Evolutionary conservation across 2,797 vertebrate species (phyloP).

Genomic region (Poeciliopsis gracilis): DNA sequence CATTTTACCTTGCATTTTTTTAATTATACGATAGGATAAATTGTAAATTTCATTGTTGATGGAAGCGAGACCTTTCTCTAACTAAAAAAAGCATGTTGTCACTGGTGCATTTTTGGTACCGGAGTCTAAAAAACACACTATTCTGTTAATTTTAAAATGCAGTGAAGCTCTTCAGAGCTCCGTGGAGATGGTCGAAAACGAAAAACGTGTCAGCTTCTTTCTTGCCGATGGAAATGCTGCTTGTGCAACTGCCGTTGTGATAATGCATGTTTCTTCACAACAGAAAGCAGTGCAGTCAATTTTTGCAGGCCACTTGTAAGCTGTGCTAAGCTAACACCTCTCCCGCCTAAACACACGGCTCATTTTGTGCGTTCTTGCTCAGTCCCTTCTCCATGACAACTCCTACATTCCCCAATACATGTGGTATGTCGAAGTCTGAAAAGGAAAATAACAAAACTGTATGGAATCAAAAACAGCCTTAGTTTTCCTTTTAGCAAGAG

Average conservation of each 20-base stretch:
- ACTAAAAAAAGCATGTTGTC: not conserved
- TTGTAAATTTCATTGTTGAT: not conserved
- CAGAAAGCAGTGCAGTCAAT: not conserved
- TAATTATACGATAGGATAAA: not conserved
- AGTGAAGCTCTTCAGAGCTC: no score
- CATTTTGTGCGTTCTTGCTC: not conserved
- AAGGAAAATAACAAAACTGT: not conserved
- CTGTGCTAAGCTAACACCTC: not conserved
- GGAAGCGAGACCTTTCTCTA: not conserved
- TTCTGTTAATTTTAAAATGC: not conserved
- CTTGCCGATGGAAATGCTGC: not conserved
- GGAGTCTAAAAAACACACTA: not conserved
- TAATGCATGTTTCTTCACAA: not conserved
- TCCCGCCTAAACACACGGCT: not conserved
- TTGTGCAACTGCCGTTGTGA: not conserved
- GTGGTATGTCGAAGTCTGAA: not conserved
- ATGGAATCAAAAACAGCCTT: not conserved
- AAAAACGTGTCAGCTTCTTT: not conserved
- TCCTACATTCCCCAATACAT: not conserved
- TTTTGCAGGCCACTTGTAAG: not conserved
- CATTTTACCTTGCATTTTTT: not conserved
- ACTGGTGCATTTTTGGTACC: not conserved
- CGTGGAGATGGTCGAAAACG: not conserved
- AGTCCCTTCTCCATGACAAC: not conserved
- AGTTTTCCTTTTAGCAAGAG: not conserved